Evolutionary conservation across 2,888 invertebrate species (phyloP).

Genomic region (Campaea margaritaria): DNA sequence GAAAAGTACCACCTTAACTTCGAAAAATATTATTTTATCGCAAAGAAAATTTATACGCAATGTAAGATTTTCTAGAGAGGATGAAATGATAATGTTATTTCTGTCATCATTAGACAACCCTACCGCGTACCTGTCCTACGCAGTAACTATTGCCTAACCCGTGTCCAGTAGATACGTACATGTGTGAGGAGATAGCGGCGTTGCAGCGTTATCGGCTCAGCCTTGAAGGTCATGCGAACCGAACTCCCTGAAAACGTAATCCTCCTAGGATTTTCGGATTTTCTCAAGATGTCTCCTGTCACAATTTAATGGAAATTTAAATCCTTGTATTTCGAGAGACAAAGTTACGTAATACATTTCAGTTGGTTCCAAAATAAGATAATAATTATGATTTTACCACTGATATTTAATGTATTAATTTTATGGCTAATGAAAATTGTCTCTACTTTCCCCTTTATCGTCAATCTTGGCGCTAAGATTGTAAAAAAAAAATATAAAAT

Average conservation of each 20-base stretch:
- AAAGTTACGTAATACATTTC: conserved; percentile 4
- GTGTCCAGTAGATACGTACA: conserved; percentile 24
- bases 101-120: conserved; percentile 7
- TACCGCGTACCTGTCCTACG: conserved; percentile 8
- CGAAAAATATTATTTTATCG: no score
- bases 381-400: no score
- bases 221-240: conserved; percentile 66
- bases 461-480: no score
- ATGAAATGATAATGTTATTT: no score
- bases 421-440: no score
- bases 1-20: no score
- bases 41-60: neutral
- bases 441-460: no score
- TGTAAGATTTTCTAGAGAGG: neutral
- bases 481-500: no score
- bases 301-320: conserved; percentile 46
- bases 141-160: conserved; percentile 18
- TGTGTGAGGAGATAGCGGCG: conserved; percentile 61
- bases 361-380: no score
- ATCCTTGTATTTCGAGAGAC: conserved; percentile 36
- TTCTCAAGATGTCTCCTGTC: conserved; percentile 53
- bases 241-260: conserved; percentile 59
- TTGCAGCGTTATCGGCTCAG: conserved; percentile 71
- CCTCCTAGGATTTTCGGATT: conserved; percentile 61
- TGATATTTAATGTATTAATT: no score